Evolutionary conservation across 2,113 vertebrate genomes (phyloP).

Genomic region (Caracal caracal): DNA sequence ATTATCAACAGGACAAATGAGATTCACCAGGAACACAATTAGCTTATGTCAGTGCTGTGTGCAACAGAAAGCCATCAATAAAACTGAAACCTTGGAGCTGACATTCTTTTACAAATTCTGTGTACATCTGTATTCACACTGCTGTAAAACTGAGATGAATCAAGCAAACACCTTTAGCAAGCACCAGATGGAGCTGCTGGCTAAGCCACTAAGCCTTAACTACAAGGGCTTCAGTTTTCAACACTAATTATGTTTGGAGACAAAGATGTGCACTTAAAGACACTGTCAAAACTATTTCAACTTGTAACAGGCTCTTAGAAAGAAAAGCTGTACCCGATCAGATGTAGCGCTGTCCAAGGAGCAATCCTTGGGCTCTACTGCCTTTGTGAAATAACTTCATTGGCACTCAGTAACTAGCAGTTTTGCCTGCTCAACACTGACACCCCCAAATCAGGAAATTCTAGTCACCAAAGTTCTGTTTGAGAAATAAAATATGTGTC

Average conservation of each 20-base stretch:
- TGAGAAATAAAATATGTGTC: conserved; percentile 56
- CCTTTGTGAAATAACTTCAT: conserved; percentile 47
- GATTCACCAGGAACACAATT: background rate
- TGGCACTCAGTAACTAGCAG: conserved; percentile 19
- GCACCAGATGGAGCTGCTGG: conserved; percentile 87
- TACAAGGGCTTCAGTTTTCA: conserved; percentile 70
- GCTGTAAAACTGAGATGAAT: conserved; percentile 14
- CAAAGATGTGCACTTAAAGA: conserved; percentile 77
- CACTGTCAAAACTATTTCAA: conserved; percentile 74
- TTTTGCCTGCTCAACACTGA: conserved; percentile 53
- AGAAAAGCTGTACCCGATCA: conserved; percentile 48
- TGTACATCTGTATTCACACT: background rate
- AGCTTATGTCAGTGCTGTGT: background rate
- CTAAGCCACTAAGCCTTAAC: conserved; percentile 76
- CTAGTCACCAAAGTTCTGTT: conserved; percentile 44
- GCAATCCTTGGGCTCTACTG: conserved; percentile 51
- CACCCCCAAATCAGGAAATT: background rate
- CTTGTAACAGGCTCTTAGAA: conserved; percentile 66
- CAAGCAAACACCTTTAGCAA: conserved; percentile 64
- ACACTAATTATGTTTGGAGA: conserved; percentile 81
- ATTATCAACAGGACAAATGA: conserved; percentile 46
- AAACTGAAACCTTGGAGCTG: conserved; percentile 5
- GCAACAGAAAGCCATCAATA: background rate
- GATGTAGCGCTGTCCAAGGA: conserved; percentile 45
- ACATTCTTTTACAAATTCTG: conserved; percentile 45